phyloP scores from a whole-genome alignment of 1,140 invertebrate species.

The Pseudobourletiella spinata region DNA sequence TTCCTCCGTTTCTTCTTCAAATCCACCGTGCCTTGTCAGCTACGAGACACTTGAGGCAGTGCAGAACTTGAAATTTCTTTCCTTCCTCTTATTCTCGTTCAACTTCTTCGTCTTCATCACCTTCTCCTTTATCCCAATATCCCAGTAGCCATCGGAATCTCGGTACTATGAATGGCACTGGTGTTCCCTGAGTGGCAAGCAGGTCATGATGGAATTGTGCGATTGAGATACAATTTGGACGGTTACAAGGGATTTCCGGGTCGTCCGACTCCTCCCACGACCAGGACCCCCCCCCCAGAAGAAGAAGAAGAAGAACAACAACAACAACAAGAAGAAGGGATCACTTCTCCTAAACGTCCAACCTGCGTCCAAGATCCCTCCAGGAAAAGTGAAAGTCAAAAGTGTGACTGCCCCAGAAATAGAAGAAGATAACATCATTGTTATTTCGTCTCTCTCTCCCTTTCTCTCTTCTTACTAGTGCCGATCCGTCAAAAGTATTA shows the following conservation, averaged over 20 bases:
- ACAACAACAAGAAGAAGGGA: no score
- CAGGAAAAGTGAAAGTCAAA: not conserved
- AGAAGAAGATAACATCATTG: not conserved
- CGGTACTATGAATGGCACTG: constrained; percentile 18
- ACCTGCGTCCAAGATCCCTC: no score
- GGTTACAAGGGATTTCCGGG: not conserved
- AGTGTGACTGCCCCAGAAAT: not conserved
- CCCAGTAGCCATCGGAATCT: constrained; percentile 12
- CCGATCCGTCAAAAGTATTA: not conserved
- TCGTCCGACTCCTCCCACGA: not conserved
- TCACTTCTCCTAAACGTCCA: no score
- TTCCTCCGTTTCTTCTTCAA: constrained; percentile 22
- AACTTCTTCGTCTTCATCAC: not conserved
- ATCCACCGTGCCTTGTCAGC: constrained; percentile 21
- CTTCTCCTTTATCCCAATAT: no score
- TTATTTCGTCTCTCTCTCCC: not conserved
- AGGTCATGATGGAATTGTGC: constrained; percentile 21
- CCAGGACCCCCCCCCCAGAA: no score
- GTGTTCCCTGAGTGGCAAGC: constrained; percentile 16
- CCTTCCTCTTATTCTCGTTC: not conserved
- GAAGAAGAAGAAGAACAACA: no score
- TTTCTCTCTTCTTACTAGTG: not conserved
- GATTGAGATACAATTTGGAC: not conserved
- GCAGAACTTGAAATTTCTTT: not conserved
- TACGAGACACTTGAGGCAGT: constrained; percentile 22